A percentile compares a stretch with the other conserved stretches of the same genome.
phyloP scores from a whole-genome alignment of 2,113 vertebrate genomes.

The Suricata suricatta region DNA sequence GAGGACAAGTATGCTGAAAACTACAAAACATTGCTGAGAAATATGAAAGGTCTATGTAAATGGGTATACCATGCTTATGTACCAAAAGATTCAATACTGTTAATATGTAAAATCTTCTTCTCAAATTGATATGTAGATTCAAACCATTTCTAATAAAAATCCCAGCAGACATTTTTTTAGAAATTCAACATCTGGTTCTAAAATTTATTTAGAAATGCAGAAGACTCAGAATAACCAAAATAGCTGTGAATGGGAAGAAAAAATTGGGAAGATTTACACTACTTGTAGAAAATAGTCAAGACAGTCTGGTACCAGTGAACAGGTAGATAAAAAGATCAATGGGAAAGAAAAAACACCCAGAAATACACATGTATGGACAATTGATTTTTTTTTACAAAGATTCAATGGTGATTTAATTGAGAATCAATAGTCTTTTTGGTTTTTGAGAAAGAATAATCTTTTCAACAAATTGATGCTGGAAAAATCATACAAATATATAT shows the following conservation, averaged over 20 bases:
- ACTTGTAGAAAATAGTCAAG: background rate
- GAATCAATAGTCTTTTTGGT: background rate
- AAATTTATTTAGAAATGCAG: background rate
- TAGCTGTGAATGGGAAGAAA: background rate
- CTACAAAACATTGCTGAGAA: background rate
- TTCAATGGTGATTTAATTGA: background rate
- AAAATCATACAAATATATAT: background rate
- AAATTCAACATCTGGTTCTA: background rate
- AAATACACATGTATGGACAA: background rate
- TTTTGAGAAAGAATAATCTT: background rate
- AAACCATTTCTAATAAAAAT: background rate
- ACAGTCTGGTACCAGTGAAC: background rate
- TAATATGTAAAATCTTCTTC: background rate
- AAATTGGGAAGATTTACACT: background rate
- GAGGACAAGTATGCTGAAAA: background rate
- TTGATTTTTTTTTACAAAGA: background rate
- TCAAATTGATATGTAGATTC: background rate
- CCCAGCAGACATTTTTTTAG: background rate
- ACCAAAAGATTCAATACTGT: background rate
- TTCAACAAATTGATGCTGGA: background rate
- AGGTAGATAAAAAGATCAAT: background rate
- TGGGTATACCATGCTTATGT: background rate
- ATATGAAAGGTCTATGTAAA: background rate
- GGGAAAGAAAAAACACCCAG: background rate
- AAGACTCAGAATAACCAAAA: background rate